Base-by-base conservation (phyloP, 2,888 invertebrate genomes). In the Epistrophe grossulariae region DNA sequence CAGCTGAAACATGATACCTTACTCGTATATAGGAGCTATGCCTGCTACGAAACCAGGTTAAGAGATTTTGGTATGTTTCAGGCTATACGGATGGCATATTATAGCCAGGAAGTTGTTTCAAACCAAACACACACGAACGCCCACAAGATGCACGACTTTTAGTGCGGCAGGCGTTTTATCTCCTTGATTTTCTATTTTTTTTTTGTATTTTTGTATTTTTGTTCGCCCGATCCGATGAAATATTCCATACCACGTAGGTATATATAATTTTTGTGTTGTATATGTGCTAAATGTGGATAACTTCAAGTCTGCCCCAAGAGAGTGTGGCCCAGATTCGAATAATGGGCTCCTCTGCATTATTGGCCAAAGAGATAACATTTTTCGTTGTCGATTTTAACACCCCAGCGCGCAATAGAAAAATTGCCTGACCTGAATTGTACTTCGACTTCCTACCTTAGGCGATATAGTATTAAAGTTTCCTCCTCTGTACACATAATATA, bases 101-200 rank as follows among this genome's bases (percentile, higher is more conserved):
- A 81, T 66, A 80, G 76, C 70, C 84, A 84, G 84, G 84, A 84
- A 84, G 84, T 81, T 55, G 79, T 71, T 71, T 10, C 79, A 74
- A 70, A 79, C 11, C 83, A 74, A 70, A 79, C 76, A 79, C 74
- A 62, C 48, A 62, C 79, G 76, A 43, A 76, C 79, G 84, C 84
- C 84, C 76, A 84, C 84, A 62, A 76, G 79, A 84, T 84, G 79
- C 84, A 79, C 79, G 83, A 79, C 73, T 83, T 74, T 83, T 48
- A 60, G 35, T 43, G 68, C 45, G 70, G 57, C 40, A 24, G 50
- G 68, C 35, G 76, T 64, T 62, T 40, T 70, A 70, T 55, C 70
- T 70, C 24, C 52, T 43, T 31, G 38, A 28, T 50, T 19, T 60
- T 40, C 19, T 60, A 3, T 11, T 59, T 38, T 38, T 60, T 17